phyloP scores from a whole-genome alignment of 2,888 invertebrate genomes.

The Hypomecis atomaria region DNA sequence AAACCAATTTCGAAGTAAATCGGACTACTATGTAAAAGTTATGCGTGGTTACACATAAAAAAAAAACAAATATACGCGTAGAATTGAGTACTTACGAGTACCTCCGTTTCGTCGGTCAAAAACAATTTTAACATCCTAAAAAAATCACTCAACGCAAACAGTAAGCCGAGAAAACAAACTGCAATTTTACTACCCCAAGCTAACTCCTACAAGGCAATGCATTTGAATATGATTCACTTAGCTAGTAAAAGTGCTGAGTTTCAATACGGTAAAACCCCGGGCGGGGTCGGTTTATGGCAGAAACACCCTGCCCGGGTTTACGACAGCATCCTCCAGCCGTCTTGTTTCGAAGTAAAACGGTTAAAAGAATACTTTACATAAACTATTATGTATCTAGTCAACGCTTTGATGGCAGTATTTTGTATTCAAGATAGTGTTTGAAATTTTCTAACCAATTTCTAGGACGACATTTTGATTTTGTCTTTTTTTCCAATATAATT shows the following conservation, averaged over 20 bases:
- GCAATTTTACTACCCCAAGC: slow-evolving; percentile 9
- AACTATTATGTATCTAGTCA: slow-evolving; percentile 47
- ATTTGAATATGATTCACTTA: slow-evolving; percentile 54
- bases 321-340: slow-evolving; percentile 68
- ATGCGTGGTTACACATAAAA: too few relatives aligned
- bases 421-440: slow-evolving; percentile 4
- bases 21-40: too few relatives aligned
- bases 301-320: slow-evolving; percentile 73
- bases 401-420: slow-evolving; percentile 11
- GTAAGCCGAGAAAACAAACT: slow-evolving; percentile 11
- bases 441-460: too few relatives aligned
- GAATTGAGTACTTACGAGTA: too few relatives aligned
- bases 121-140: neutral
- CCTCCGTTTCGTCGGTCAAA: too few relatives aligned
- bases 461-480: too few relatives aligned
- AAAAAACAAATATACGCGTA: too few relatives aligned
- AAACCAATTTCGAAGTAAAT: too few relatives aligned
- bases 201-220: slow-evolving; percentile 35
- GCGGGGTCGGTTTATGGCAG: slow-evolving; percentile 62
- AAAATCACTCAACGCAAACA: slow-evolving; percentile 1
- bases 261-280: slow-evolving; percentile 62
- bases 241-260: slow-evolving; percentile 55
- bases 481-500: too few relatives aligned
- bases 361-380: slow-evolving; percentile 61
- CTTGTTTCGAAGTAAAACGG: slow-evolving; percentile 68